Conservation (phyloP, 2,113 vertebrate genomes). For the Thunnus maccoyii region DNA sequence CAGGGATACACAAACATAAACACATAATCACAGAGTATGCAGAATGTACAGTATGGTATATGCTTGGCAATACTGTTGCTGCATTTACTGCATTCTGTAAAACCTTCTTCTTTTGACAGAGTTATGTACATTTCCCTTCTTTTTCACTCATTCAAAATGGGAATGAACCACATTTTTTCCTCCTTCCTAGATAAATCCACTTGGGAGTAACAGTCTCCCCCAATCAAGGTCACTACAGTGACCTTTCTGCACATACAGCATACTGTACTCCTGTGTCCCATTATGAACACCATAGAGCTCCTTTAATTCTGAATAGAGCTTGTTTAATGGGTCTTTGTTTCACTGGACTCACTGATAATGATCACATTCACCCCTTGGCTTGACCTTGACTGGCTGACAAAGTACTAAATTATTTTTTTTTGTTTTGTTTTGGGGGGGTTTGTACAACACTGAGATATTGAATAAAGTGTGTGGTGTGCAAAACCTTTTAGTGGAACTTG, state of each 20-base stretch:
- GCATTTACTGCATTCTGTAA: neutral
- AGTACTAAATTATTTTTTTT: neutral
- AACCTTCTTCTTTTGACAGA: neutral
- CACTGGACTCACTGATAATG: constrained; percentile 53
- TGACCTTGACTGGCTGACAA: constrained; percentile 39
- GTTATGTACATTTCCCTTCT: neutral
- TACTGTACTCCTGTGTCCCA: constrained; percentile 5
- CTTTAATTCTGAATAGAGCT: constrained; percentile 35
- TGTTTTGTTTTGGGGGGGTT: neutral
- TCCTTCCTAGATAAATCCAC: neutral
- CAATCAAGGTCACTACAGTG: constrained; percentile 11
- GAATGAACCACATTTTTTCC: neutral
- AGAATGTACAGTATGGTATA: constrained; percentile 17
- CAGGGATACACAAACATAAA: neutral
- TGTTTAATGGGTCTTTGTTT: constrained; percentile 51
- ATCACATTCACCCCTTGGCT: constrained; percentile 30
- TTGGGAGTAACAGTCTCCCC: neutral
- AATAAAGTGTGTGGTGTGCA: neutral
- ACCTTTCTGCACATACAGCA: constrained; percentile 13
- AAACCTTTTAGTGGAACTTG: neutral
- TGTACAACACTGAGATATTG: neutral
- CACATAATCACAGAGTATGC: neutral
- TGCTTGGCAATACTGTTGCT: neutral
- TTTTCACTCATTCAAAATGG: neutral
- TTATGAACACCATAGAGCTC: constrained; percentile 51